Percentiles rank a stretch among this genome's conserved stretches.
These are phyloP conservation scores for Psilopogon haemacephalus DNA, from an alignment of 2,113 vertebrate species.

Conservation along the genomic window DNA sequence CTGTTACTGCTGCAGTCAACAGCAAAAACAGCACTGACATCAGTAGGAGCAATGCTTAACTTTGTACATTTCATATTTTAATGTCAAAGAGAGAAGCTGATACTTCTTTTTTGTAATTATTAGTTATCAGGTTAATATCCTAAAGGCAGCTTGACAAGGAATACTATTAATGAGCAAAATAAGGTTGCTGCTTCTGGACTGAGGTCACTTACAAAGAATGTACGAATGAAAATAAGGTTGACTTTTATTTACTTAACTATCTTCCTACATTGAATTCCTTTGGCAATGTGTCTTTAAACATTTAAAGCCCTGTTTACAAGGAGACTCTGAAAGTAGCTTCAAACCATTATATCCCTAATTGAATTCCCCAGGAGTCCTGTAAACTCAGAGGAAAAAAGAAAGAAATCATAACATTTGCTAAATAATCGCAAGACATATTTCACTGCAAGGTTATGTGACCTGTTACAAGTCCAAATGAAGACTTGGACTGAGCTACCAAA, in stretches of 20 bases:
- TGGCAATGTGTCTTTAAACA: conserved; percentile 82
- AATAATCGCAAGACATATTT: conserved; percentile 80
- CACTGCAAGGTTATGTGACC: conserved; percentile 76
- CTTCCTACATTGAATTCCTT: conserved; percentile 80
- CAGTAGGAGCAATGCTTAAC: conserved; percentile 58
- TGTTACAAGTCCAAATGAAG: conserved; percentile 68
- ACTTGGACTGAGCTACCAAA: conserved; percentile 69
- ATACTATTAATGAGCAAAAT: conserved; percentile 78
- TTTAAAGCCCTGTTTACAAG: conserved; percentile 83
- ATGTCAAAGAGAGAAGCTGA: conserved; percentile 31
- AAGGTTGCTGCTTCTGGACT: conserved; percentile 75
- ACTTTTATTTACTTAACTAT: conserved; percentile 84
- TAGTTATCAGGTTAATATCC: conserved; percentile 77
- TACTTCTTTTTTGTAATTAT: conserved; percentile 57
- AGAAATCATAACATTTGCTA: conserved; percentile 79
- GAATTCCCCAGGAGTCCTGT: conserved; percentile 84
- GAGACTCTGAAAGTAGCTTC: conserved; percentile 81
- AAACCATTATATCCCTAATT: conserved; percentile 83
- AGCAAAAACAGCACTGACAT: conserved; percentile 57
- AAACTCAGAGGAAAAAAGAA: conserved; percentile 81
- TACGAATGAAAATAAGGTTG: conserved; percentile 80
- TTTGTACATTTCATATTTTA: conserved; percentile 70
- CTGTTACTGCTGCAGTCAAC: conserved; percentile 2
- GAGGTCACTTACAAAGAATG: conserved; percentile 79
- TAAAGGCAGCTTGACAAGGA: conserved; percentile 72